Conservation (phyloP, 2,797 vertebrate species). For the Phylloscopus collybita region DNA sequence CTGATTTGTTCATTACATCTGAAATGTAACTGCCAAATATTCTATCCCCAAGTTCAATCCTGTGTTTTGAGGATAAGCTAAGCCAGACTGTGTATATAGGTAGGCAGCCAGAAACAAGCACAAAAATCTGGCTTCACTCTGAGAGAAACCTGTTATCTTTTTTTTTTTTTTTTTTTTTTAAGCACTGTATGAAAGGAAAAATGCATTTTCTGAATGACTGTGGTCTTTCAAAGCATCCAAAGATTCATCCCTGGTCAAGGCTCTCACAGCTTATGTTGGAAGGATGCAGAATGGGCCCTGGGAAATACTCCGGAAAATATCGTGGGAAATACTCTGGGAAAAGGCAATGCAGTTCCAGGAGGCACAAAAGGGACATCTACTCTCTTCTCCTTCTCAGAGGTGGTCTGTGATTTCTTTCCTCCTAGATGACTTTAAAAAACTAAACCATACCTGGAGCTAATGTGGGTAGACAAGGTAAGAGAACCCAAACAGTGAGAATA, state of each 20-base stretch:
- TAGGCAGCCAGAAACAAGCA: constrained; percentile 29
- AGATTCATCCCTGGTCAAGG: not conserved
- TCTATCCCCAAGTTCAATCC: not conserved
- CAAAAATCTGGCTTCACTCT: constrained; percentile 4
- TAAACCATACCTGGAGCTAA: not conserved
- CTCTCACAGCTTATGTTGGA: not conserved
- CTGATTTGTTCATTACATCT: constrained; percentile 51
- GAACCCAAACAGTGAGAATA: not conserved
- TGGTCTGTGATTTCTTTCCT: constrained; percentile 12
- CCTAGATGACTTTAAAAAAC: not conserved
- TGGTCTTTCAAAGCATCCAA: not conserved
- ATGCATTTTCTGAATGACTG: not conserved
- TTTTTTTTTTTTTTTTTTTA: not conserved
- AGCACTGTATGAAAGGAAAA: not conserved
- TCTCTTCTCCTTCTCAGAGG: not conserved
- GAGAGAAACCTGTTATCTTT: not conserved
- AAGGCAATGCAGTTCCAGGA: not conserved
- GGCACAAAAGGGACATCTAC: not conserved
- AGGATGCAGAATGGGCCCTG: not conserved
- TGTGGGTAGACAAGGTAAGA: not conserved
- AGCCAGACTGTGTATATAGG: constrained; percentile 17
- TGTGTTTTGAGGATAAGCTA: not conserved
- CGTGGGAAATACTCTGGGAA: not conserved
- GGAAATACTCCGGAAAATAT: not conserved
- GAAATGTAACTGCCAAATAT: constrained; percentile 27